phyloP scores from a whole-genome alignment of 2,113 vertebrate genomes.

The Phainopepla nitens region DNA sequence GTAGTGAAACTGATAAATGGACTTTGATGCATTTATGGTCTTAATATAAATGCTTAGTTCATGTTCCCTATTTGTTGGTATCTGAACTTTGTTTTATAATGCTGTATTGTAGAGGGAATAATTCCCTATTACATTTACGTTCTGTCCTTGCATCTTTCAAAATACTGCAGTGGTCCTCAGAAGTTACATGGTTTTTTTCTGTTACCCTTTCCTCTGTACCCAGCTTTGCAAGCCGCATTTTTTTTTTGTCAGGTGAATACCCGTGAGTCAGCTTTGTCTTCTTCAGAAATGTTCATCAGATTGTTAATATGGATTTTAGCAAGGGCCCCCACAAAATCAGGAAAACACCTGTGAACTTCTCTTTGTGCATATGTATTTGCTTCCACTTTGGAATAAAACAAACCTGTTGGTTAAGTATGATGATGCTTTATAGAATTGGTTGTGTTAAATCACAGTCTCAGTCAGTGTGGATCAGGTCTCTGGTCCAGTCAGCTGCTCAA shows the following conservation, averaged over 20 bases:
- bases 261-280: neutral
- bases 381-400: neutral
- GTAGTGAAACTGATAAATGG: neutral
- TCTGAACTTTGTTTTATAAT: neutral
- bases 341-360: neutral
- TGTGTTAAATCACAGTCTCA: neutral
- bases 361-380: neutral
- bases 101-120: neutral
- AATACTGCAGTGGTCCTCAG: neutral
- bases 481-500: neutral
- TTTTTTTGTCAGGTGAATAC: neutral
- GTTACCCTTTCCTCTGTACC: neutral
- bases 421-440: neutral
- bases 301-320: neutral
- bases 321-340: neutral
- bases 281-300: neutral
- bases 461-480: neutral
- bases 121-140: rapidly evolving
- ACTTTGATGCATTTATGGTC: neutral
- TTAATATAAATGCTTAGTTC: neutral
- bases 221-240: neutral
- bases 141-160: neutral
- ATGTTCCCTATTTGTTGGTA: neutral
- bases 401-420: neutral
- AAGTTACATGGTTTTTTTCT: neutral